Base-by-base conservation (phyloP, 37 sponge, comb jelly and placozoan genomes). In the Beroe forskalii region DNA sequence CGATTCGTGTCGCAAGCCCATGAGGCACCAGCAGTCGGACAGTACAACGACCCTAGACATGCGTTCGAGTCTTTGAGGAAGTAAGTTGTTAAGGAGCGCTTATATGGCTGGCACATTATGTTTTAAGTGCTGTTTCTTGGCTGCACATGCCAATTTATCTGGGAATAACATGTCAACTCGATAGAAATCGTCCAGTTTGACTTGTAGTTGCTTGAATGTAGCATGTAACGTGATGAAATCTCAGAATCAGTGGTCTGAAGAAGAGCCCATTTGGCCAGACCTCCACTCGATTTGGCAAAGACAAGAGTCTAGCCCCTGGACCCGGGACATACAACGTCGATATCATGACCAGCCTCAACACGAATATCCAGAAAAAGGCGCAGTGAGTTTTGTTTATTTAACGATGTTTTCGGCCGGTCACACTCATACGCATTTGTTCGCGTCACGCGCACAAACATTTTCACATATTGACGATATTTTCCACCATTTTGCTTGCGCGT, bases 181-280 rank as follows among this genome's bases (percentile, higher is more conserved):
- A n/a, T n/a, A n/a, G n/a, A n/a, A n/a, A n/a, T n/a, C n/a, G n/a
- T n/a, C n/a, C n/a, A n/a, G n/a, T n/a, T n/a, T n/a, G n/a, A n/a
- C n/a, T n/a, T n/a, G n/a, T n/a, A n/a, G n/a, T n/a, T n/a, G n/a
- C n/a, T n/a, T n/a, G n/a, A n/a, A n/a, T n/a, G n/a, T n/a, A n/a
- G n/a, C n/a, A n/a, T n/a, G n/a, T n/a, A n/a, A n/a, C n/a, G n/a
- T n/a, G n/a, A n/a, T n/a, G n/a, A n/a, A 64, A 22, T 67, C 0
- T 2, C 62, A 94, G 94, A 41, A 8, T 92, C 8, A 80, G 67
- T 76, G 95, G 95, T 38, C 39, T 93, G 67, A 94, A 90, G 55
- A 94, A 83, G 86, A 93, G 93, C 72, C 96, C 98, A 0, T 97
- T 97, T 93, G 95, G 98, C 38, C 96, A 97, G 92, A 92, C 94